Base-by-base conservation (phyloP, 2,113 vertebrate genomes). In the Protobothrops mucrosquamatus region DNA sequence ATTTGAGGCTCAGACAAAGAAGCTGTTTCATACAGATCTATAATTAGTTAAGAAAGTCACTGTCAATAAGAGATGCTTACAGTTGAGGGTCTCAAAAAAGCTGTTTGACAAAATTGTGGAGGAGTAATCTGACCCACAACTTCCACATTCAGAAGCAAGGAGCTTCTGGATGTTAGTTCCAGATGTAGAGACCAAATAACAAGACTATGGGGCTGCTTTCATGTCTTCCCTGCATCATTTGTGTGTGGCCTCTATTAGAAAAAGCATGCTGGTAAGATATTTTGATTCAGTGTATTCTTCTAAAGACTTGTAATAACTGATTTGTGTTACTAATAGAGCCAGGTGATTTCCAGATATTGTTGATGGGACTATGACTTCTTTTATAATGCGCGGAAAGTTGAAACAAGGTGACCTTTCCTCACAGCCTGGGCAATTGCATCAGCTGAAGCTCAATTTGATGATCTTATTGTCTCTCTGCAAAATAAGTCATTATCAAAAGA, bases 371-470 rank as follows among this genome's bases (percentile, higher is more conserved):
- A 87, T 7, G 48, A 14, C 92, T 96, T 95, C 24, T 69, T 85
- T 95, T 91, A 56, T 15, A 85, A 34, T 94, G 95, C 92, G 24
- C 88, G 93, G 85, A 88, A 92, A 61, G 12, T n/a, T 88, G 89
- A 92, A 95, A 59, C 87, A 92, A 95, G 95, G 93, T 97, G 94
- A 96, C 96, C 95, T 95, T 96, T 93, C 56, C 81, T 95, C 95
- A 93, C 0, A 93, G 90, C 34, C 61, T 93, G 94, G 96, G 96
- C 96, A 92, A 93, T 57, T 29, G 57, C 93, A 96, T 95, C 95
- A 96, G 89, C 94, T 95, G 95, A 89, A 96, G 94, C 93, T 97
- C 96, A 93, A 57, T 89, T 94, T 88, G 94, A 24, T 93, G 93
- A 95, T 96, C 93, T 93, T 94, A 96, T 93, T 96, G 96, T 95